phyloP scores from a whole-genome alignment of 2,113 vertebrate species.

The Dicerorhinus sumatrensis region DNA sequence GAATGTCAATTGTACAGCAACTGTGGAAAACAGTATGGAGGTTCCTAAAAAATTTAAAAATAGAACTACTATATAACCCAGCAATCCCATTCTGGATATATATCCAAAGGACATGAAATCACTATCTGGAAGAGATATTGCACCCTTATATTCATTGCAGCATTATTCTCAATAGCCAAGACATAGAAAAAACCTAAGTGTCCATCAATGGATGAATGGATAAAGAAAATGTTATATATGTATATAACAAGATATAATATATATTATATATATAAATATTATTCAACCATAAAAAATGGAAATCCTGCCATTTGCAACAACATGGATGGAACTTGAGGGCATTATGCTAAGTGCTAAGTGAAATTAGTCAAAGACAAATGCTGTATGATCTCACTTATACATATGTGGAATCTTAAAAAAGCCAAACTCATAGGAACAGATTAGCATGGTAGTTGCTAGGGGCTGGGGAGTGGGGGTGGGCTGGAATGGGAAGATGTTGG shows the following conservation, averaged over 20 bases:
- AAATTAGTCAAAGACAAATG: not conserved
- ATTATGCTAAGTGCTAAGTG: not conserved
- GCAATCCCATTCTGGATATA: not conserved
- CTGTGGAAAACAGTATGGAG: not conserved
- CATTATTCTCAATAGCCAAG: not conserved
- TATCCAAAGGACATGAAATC: not conserved
- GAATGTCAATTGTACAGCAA: not conserved
- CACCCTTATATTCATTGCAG: not conserved
- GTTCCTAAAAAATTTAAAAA: not conserved
- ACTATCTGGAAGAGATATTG: not conserved
- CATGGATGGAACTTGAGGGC: not conserved
- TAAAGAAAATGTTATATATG: not conserved
- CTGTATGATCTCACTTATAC: not conserved
- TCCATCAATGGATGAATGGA: not conserved
- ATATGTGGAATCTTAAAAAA: not conserved
- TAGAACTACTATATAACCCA: not conserved
- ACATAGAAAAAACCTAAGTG: not conserved
- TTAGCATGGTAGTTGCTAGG: not conserved
- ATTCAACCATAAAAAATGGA: not conserved
- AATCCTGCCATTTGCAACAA: not conserved
- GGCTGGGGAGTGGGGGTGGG: fast-evolving
- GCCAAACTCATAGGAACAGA: not conserved
- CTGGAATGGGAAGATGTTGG: not conserved
- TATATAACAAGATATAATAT: not conserved
- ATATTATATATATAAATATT: not conserved